phyloP scores from a whole-genome alignment of 2,888 invertebrate species.

The Drosophila buzzatii region DNA sequence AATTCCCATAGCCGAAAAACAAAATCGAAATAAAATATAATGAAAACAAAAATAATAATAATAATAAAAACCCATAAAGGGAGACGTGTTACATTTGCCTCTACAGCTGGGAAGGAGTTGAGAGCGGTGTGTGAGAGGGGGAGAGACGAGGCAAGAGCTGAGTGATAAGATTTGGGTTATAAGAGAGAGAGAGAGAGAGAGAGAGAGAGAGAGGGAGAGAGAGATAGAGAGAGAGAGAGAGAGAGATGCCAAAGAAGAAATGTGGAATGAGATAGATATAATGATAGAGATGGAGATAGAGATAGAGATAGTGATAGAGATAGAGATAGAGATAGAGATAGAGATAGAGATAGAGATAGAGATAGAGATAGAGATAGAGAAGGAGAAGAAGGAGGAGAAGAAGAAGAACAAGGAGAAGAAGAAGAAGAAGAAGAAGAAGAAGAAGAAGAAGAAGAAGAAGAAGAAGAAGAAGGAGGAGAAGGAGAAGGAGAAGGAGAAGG shows the following conservation, averaged over 20 bases:
- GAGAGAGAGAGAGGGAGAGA: not conserved
- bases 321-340: too few species aligned
- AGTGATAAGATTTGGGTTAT: not conserved
- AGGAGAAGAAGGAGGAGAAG: too few species aligned
- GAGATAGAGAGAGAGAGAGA: not conserved
- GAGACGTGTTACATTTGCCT: conserved; percentile 21
- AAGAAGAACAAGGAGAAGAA: too few species aligned
- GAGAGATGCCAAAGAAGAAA: too few species aligned
- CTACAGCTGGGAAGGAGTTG: not conserved
- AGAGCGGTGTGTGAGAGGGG: not conserved
- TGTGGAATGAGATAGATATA: not conserved
- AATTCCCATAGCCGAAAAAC: conserved; percentile 19
- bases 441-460: too few species aligned
- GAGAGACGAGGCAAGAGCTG: not conserved
- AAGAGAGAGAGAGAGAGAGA: not conserved
- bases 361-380: too few species aligned
- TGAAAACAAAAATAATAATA: not conserved
- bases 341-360: too few species aligned
- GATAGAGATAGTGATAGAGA: too few species aligned
- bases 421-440: too few species aligned
- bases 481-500: too few species aligned
- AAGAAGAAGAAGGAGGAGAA: too few species aligned
- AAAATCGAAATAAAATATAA: not conserved
- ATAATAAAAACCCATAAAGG: conserved; percentile 16
- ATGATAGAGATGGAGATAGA: too few species aligned